Percentiles rank a stretch among this genome's conserved stretches.
These are phyloP conservation scores for Pandemis corylana DNA, from an alignment of 2,888 invertebrate species.

Conservation along the genomic window DNA sequence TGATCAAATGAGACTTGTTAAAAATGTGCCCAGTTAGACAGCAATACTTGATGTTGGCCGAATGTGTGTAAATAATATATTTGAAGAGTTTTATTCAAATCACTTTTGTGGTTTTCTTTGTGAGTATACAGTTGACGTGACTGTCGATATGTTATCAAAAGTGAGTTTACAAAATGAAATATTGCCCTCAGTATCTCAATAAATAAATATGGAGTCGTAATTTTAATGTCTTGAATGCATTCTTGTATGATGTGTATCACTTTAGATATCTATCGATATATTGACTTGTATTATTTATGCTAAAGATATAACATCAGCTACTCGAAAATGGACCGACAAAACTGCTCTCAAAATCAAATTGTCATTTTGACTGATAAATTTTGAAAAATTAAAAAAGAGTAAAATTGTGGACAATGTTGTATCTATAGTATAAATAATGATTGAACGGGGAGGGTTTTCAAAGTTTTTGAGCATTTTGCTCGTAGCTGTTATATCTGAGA, in stretches of 20 bases:
- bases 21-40: slow-evolving; percentile 22
- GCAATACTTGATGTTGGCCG: slow-evolving; percentile 23
- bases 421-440: too few relatives aligned
- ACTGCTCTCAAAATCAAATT: too few relatives aligned
- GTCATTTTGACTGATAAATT: too few relatives aligned
- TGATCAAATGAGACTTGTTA: slow-evolving; percentile 6
- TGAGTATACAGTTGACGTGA: not conserved
- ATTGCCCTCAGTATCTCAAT: too few relatives aligned
- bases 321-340: too few relatives aligned
- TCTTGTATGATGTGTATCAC: not conserved
- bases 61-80: slow-evolving; percentile 43
- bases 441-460: not conserved
- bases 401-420: too few relatives aligned
- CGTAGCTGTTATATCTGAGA: not conserved
- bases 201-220: too few relatives aligned
- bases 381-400: too few relatives aligned
- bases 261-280: not conserved
- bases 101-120: slow-evolving; percentile 40
- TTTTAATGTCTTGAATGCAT: not conserved
- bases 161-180: not conserved
- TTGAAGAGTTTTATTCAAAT: slow-evolving; percentile 41
- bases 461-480: not conserved
- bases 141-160: not conserved
- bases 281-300: not conserved
- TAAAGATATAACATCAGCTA: too few relatives aligned